These are phyloP conservation scores for Trematocara caparti DNA, from an alignment of 2,797 vertebrate genomes.

Conservation along the genomic window DNA sequence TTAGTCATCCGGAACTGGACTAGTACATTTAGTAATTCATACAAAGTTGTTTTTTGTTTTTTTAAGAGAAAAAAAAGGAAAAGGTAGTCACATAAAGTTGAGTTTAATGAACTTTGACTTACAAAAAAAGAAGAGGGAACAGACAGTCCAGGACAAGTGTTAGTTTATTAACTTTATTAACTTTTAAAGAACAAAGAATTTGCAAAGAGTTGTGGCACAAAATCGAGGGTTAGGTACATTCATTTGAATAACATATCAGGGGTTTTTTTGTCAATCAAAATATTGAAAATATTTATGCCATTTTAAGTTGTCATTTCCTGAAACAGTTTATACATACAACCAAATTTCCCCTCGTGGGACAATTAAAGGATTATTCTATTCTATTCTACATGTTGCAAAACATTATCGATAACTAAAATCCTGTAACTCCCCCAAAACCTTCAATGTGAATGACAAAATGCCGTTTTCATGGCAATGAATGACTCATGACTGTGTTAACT, in stretches of 20 bases:
- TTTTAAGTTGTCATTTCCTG: background rate
- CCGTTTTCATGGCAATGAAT: too few species aligned
- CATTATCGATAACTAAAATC: background rate
- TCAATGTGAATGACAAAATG: background rate
- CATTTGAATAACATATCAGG: background rate
- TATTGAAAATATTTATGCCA: background rate
- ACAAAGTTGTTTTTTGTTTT: background rate
- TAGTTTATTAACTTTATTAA: background rate
- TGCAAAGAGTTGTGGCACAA: background rate
- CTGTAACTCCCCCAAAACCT: fast-evolving
- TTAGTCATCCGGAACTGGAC: background rate
- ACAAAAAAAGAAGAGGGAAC: background rate
- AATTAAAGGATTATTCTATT: too few species aligned
- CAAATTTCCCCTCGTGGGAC: too few species aligned
- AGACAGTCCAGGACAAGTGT: background rate
- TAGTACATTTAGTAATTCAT: background rate
- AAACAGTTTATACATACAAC: background rate
- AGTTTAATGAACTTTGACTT: background rate
- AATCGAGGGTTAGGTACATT: fast-evolving
- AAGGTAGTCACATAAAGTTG: background rate
- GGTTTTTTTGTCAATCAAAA: fast-evolving
- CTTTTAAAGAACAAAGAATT: background rate
- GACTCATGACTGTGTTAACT: background rate
- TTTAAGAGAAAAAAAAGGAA: background rate
- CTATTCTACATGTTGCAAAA: background rate